Percentiles rank a stretch among this genome's conserved stretches.
Evolutionary conservation across 92 coral and sea anemone genomes (phyloP).

Genomic region (Plumapathes pennacea): DNA sequence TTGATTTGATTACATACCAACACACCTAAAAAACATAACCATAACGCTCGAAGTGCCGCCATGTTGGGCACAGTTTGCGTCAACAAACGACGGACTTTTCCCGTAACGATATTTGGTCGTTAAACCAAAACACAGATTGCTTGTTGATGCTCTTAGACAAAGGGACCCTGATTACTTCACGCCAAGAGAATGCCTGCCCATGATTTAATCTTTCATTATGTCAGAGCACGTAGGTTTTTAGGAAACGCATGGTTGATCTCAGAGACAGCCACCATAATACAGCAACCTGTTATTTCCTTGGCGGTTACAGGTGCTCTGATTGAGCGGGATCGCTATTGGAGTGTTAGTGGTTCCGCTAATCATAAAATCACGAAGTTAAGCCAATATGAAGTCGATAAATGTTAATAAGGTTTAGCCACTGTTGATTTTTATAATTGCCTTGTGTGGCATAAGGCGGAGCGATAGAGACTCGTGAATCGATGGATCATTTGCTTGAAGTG

Average conservation of each 20-base stretch:
- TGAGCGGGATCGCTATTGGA: constrained; percentile 19
- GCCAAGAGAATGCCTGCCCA: constrained; percentile 45
- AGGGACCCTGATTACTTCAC: constrained; percentile 49
- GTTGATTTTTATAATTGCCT: no score
- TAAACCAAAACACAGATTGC: constrained; percentile 32
- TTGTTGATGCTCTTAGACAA: constrained; percentile 36
- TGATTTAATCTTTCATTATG: constrained; percentile 77
- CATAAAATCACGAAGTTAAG: no score
- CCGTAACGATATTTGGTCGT: constrained; percentile 7
- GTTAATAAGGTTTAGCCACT: no score
- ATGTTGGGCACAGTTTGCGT: constrained; percentile 53
- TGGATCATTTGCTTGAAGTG: no score
- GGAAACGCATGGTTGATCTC: constrained; percentile 38
- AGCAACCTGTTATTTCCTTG: constrained; percentile 40
- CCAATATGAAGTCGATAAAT: constrained; percentile 17
- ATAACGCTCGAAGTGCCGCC: constrained; percentile 69
- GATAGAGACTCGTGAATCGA: no score
- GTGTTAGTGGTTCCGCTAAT: constrained; percentile 26
- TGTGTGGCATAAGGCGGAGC: no score
- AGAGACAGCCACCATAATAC: constrained; percentile 42
- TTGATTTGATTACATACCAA: constrained; percentile 34
- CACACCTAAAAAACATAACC: constrained; percentile 51
- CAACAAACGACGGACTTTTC: no score
- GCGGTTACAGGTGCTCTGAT: constrained; percentile 36
- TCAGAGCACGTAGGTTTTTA: constrained; percentile 60